These are phyloP conservation scores for Triplophysa yarkandensis DNA, from an alignment of 2,797 vertebrate genomes.

Conservation along the genomic window DNA sequence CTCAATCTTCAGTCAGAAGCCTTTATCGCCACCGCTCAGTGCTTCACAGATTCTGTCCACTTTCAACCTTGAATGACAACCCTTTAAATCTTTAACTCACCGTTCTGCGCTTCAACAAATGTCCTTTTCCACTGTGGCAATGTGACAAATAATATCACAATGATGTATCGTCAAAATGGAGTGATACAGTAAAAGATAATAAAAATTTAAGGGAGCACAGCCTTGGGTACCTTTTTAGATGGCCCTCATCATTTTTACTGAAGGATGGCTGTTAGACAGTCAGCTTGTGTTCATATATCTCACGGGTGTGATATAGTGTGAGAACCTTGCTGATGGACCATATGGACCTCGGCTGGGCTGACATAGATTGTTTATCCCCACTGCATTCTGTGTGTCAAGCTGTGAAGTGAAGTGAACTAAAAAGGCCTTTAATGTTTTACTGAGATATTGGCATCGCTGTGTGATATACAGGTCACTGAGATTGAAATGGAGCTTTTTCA, in stretches of 20 bases:
- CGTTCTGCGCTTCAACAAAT: not conserved
- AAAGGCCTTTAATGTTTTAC: conserved; percentile 18
- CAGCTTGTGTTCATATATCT: conserved; percentile 23
- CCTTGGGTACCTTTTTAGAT: conserved; percentile 22
- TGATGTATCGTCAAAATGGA: conserved; percentile 15
- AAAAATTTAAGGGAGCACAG: conserved; percentile 17
- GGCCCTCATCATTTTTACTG: conserved; percentile 16
- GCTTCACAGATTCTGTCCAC: not conserved
- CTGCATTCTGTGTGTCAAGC: not conserved
- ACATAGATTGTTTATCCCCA: conserved; percentile 35
- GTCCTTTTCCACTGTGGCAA: conserved; percentile 22
- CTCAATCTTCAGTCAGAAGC: conserved; percentile 2
- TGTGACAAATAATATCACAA: conserved; percentile 21
- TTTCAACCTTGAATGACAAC: conserved; percentile 26
- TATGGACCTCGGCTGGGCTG: conserved; percentile 28
- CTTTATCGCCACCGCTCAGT: conserved; percentile 13
- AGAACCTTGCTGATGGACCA: conserved; percentile 32
- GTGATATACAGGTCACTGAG: not conserved
- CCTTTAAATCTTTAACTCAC: conserved; percentile 23
- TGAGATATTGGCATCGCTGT: not conserved
- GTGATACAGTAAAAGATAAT: conserved; percentile 17
- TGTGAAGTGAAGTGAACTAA: conserved; percentile 22
- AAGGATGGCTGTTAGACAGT: conserved; percentile 14
- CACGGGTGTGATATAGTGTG: conserved; percentile 32
- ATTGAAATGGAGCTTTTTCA: not conserved